These are phyloP conservation scores for Platycnemis pennipes DNA, from an alignment of 2,888 invertebrate genomes.

Conservation along the genomic window DNA sequence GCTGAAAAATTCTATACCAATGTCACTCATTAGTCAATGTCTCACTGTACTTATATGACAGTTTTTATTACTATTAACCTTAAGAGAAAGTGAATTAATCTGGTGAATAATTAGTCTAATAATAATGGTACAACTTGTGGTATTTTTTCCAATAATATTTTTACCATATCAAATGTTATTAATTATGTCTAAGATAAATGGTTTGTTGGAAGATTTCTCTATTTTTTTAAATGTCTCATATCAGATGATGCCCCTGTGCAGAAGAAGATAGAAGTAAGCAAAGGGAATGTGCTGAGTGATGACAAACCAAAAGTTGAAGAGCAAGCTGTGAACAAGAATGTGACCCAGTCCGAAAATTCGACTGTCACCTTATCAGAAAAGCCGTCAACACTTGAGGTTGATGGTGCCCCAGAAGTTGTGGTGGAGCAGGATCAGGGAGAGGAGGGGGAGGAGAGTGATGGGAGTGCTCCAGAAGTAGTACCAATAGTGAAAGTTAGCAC, in stretches of 20 bases:
- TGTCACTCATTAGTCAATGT: too few relatives aligned
- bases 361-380: not conserved
- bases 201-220: too few relatives aligned
- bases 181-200: too few relatives aligned
- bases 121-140: too few relatives aligned
- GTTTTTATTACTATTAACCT: too few relatives aligned
- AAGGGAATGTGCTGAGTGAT: not conserved
- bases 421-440: constrained; percentile 9
- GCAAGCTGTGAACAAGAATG: not conserved
- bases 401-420: not conserved
- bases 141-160: too few relatives aligned
- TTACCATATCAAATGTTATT: too few relatives aligned
- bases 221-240: not conserved
- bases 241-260: constrained; percentile 1
- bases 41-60: too few relatives aligned
- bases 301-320: not conserved
- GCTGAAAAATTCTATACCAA: too few relatives aligned
- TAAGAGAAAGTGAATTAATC: too few relatives aligned
- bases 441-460: constrained; percentile 76
- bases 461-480: constrained; percentile 81
- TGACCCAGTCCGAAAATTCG: not conserved
- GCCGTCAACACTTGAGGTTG: not conserved
- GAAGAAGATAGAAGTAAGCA: not conserved
- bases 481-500: constrained; percentile 77
- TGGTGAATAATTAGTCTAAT: too few relatives aligned